phyloP scores from a whole-genome alignment of 2,888 invertebrate genomes.

The Synergus itoensis region DNA sequence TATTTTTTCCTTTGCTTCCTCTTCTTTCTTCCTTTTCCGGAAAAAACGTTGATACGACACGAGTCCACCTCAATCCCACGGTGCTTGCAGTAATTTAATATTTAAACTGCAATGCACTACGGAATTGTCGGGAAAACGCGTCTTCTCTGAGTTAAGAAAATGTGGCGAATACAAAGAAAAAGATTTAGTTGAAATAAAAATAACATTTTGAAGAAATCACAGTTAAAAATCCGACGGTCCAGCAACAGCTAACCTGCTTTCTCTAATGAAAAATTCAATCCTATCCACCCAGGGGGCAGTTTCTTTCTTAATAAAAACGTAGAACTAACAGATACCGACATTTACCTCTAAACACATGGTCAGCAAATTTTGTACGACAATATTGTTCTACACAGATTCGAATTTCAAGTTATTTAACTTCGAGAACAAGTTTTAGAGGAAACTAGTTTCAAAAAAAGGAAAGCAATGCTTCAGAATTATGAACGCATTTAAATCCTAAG shows the following conservation, averaged over 20 bases:
- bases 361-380: too few relatives aligned
- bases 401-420: not conserved
- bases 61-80: constrained; percentile 92
- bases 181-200: not conserved
- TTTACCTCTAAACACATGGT: too few relatives aligned
- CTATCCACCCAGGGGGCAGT: too few relatives aligned
- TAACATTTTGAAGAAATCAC: too few relatives aligned
- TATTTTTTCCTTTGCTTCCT: not conserved
- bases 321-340: too few relatives aligned
- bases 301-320: too few relatives aligned
- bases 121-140: constrained; percentile 91
- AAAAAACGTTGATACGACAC: constrained; percentile 67
- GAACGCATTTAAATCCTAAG: not conserved
- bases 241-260: not conserved
- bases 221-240: not conserved
- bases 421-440: not conserved
- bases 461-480: not conserved
- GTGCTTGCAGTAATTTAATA: constrained; percentile 90
- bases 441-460: not conserved
- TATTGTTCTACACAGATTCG: too few relatives aligned
- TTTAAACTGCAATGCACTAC: constrained; percentile 95
- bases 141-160: constrained; percentile 57
- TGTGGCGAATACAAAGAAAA: constrained; percentile 27
- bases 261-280: not conserved
- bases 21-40: constrained; percentile 33